phyloP scores from a whole-genome alignment of 2,888 invertebrate genomes.

The Polietes domitor region DNA sequence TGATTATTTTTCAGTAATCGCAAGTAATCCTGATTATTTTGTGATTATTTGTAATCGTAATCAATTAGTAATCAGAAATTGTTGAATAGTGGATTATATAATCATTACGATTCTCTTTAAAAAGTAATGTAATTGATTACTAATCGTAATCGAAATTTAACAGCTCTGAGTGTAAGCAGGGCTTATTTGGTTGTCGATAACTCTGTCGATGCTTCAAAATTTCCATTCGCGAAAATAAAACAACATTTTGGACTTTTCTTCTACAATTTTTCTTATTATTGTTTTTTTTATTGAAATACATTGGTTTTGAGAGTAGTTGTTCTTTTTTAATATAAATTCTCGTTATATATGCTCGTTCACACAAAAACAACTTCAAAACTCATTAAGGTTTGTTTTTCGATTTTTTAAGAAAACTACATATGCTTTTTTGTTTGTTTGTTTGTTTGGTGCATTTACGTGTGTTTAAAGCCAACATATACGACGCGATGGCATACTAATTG shows the following conservation, averaged over 20 bases:
- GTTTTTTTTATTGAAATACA: conserved; percentile 34
- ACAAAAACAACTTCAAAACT: background rate
- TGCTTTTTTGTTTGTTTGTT: conserved; percentile 11
- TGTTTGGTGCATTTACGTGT: conserved; percentile 47
- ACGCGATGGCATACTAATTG: conserved; percentile 27
- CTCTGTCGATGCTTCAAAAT: no score
- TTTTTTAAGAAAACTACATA: conserved; percentile 20
- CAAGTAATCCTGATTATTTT: no score
- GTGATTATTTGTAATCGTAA: no score
- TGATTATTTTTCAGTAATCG: no score
- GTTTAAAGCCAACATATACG: conserved; percentile 35
- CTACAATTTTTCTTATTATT: conserved; percentile 14
- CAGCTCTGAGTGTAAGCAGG: no score
- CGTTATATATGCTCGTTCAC: conserved; percentile 28
- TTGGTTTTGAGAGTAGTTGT: conserved; percentile 23
- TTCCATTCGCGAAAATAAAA: background rate
- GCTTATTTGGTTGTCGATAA: no score
- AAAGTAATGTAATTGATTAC: no score
- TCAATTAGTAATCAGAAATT: no score
- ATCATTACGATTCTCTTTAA: no score
- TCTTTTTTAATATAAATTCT: conserved; percentile 26
- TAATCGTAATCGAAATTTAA: no score
- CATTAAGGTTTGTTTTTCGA: background rate
- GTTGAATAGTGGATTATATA: no score
- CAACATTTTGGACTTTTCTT: conserved; percentile 1